Evolutionary conservation across 2,888 invertebrate species (phyloP).

Genomic region (Heliothis peltigera): DNA sequence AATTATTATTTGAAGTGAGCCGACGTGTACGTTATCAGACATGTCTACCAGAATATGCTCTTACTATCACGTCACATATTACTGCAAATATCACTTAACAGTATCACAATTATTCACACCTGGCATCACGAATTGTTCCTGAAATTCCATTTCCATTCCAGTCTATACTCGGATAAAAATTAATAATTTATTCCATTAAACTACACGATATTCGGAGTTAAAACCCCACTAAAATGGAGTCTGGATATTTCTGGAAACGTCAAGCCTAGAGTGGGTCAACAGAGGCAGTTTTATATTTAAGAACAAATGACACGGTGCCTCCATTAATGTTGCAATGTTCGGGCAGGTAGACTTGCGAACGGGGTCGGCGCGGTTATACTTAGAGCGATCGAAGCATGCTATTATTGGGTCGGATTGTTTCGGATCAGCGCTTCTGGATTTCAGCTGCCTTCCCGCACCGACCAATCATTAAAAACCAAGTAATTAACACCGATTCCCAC

Average conservation of each 20-base stretch:
- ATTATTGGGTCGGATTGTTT: constrained; percentile 85
- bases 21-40: constrained; percentile 64
- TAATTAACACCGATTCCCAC: constrained; percentile 67
- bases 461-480: constrained; percentile 57
- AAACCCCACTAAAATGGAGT: constrained; percentile 64
- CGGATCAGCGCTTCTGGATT: constrained; percentile 76
- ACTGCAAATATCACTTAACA: constrained; percentile 52
- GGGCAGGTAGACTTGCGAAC: constrained; percentile 78
- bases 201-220: constrained; percentile 48
- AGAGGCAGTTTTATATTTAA: constrained; percentile 81
- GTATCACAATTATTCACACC: constrained; percentile 26
- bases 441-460: constrained; percentile 68
- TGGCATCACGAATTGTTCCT: constrained; percentile 36
- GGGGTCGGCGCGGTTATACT: constrained; percentile 84
- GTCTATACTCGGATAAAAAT: constrained; percentile 49
- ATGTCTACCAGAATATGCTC: constrained; percentile 54
- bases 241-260: constrained; percentile 78
- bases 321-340: constrained; percentile 84
- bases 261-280: constrained; percentile 79
- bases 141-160: constrained; percentile 43
- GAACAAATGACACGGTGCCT: constrained; percentile 81
- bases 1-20: constrained; percentile 78
- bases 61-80: constrained; percentile 53
- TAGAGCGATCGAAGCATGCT: constrained; percentile 85
- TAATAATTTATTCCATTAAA: constrained; percentile 64